Evolutionary conservation across 2,888 invertebrate genomes (phyloP), one percentile per base, ranked within the genome.

Genomic region (Trissoscelio sp.): DNA sequence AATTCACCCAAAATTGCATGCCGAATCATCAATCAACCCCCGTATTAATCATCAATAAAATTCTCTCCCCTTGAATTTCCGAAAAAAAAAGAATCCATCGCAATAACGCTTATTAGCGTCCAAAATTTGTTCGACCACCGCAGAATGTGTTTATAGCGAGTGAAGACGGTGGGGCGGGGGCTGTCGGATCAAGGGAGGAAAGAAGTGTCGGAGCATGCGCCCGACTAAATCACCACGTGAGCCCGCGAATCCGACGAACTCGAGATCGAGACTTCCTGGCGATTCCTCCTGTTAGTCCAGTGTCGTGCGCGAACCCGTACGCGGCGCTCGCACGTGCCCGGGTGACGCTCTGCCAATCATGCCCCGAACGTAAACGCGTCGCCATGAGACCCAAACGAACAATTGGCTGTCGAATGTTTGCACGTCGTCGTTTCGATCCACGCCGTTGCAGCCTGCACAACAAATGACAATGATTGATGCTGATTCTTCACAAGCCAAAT

Each of bases 261-360:
- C 85, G 86, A 85, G 85, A 86, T 86, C 85, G 81, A 86, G 88
- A 86, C 86, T 86, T 88, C 86, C 88, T 86, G 87, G 83, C 82
- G 39, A 46, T 74, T 78, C 48, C 64, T 67, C 62, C 78, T 42
- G 72, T 74, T 64, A 83, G 84, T 87, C 88, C 88, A 90, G 90
- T 90, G 86, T 88, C 88, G 89, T 88, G 89, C 90, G 90, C 88
- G 90, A 86, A 85, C 86, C 81, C 88, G 87, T 86, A 86, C 88
- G 89, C 88, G 89, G 82, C 84, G 85, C 86, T 81, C 55, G 79
- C 44, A 20, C 66, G 60, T 28, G 20, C 12, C 20, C 51, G 48
- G 64, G 31, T 55, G 57, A 31, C 31, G 18, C 34, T 7, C 46
- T 6, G 48, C 7, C n/a, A 22, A 57, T 7, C 24, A 74, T 74